These are phyloP conservation scores for Mythimna albipuncta DNA, from an alignment of 2,888 invertebrate species.

Conservation along the genomic window DNA sequence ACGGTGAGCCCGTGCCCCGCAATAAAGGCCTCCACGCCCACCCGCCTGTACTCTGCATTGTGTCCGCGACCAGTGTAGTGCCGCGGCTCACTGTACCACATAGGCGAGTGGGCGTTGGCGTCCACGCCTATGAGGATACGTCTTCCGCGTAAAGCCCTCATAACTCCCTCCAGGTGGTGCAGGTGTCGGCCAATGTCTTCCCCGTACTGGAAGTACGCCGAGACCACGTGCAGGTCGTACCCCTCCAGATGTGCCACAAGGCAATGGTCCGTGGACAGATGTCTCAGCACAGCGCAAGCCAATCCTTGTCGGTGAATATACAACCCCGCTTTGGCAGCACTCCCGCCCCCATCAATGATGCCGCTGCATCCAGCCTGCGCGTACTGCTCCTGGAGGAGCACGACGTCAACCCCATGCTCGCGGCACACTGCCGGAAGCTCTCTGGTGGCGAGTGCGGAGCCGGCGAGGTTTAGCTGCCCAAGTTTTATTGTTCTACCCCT, in stretches of 20 bases:
- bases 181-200: conserved; percentile 3
- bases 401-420: conserved; percentile 46
- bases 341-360: fast-evolving
- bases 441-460: conserved; percentile 44
- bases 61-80: conserved; percentile 58
- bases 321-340: background rate
- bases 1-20: background rate
- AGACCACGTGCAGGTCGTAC: background rate
- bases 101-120: conserved; percentile 64
- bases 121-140: conserved; percentile 49
- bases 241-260: background rate
- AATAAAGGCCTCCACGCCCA: background rate
- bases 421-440: conserved; percentile 54
- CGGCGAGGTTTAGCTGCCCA: conserved; percentile 61
- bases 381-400: conserved; percentile 65
- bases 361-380: background rate
- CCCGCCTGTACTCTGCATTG: background rate
- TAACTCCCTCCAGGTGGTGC: conserved; percentile 43
- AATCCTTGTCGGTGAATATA: fast-evolving
- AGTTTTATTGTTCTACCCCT: fast-evolving
- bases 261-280: conserved; percentile 1
- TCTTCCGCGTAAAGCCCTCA: conserved; percentile 29
- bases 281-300: background rate
- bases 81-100: conserved; percentile 54
- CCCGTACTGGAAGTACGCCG: conserved; percentile 18